Conservation (phyloP, 2,888 invertebrate genomes). For the Carterocephalus palaemon region DNA sequence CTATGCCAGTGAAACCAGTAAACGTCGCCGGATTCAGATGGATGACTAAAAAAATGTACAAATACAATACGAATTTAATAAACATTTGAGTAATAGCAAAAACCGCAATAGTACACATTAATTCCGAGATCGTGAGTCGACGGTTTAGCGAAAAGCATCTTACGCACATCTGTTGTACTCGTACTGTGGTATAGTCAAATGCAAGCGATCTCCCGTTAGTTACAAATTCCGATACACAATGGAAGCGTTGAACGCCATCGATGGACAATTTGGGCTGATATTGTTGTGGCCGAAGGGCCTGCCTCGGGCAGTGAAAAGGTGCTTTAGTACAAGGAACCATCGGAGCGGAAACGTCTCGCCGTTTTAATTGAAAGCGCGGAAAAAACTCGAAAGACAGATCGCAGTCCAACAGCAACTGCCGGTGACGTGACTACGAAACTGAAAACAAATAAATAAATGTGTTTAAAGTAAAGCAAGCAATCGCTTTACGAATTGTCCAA, state of each 20-base stretch:
- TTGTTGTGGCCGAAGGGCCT: conserved; percentile 44
- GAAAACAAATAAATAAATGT: conserved; percentile 49
- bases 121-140: conserved; percentile 27
- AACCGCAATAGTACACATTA: conserved; percentile 16
- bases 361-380: conserved; percentile 38
- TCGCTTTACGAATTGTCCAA: no score
- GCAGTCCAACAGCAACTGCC: neutral
- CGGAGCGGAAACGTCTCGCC: conserved; percentile 16
- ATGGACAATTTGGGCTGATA: conserved; percentile 60
- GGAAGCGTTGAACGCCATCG: conserved; percentile 40
- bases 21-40: conserved; percentile 8
- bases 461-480: no score
- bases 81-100: conserved; percentile 9
- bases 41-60: conserved; percentile 8
- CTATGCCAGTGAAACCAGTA: conserved; percentile 6
- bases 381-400: conserved; percentile 11
- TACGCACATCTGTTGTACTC: conserved; percentile 52
- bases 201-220: conserved; percentile 31
- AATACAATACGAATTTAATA: conserved; percentile 15
- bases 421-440: conserved; percentile 41
- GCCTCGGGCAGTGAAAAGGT: conserved; percentile 55
- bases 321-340: conserved; percentile 25
- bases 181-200: conserved; percentile 48
- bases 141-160: conserved; percentile 56
- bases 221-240: conserved; percentile 62